Base-by-base conservation (phyloP, 2,797 vertebrate genomes). In the Eidolon dupreanum region DNA sequence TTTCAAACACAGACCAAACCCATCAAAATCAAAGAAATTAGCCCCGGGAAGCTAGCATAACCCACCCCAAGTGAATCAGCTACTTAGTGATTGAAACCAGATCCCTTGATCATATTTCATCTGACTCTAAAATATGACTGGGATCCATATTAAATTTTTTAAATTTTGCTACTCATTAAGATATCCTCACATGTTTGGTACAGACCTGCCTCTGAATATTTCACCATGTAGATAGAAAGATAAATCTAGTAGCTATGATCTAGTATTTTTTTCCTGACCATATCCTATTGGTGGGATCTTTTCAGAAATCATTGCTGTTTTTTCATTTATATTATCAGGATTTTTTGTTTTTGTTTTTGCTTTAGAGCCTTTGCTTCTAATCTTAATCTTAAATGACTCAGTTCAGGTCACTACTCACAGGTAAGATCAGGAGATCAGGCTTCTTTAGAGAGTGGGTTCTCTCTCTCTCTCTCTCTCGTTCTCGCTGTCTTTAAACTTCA, bases 401-500 rank as follows among this genome's bases (percentile, higher is more conserved):
- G 13, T 46, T 87, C 36, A 70, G 2, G 38, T 87, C 61, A 90
- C 31, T 36, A 57, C 79, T 73, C 83, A 51, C 10, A 61, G 43
- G 16, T 59, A 43, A 85, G 57, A 78, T 74, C 31, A 38, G 28
- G 22, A 88, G 57, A 82, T 78, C 26, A 38, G n/a, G 8, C 22
- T 87, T 31, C 51, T 33, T 51, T 31, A 66, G 26, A 84, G 10
- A 9, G 0, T 24, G 2, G 3, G 1, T 20, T 19, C 2, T n/a
- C 13, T 57, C 8, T 26, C 12, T n/a, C 59, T 13, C 31, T 24
- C 38, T 49, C 46, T 49, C 46, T 49, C 46, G 53, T 4, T 24
- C 12, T 10, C 1, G 9, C 49, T 49, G 49, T 20, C 28, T 11
- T 55, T 4, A 96, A 97, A 97, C 93, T 97, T 97, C 85, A 97